Percentiles rank a stretch among this genome's conserved stretches.
Conservation (phyloP, 2,888 invertebrate species). For the Drosophila prolongata region DNA sequence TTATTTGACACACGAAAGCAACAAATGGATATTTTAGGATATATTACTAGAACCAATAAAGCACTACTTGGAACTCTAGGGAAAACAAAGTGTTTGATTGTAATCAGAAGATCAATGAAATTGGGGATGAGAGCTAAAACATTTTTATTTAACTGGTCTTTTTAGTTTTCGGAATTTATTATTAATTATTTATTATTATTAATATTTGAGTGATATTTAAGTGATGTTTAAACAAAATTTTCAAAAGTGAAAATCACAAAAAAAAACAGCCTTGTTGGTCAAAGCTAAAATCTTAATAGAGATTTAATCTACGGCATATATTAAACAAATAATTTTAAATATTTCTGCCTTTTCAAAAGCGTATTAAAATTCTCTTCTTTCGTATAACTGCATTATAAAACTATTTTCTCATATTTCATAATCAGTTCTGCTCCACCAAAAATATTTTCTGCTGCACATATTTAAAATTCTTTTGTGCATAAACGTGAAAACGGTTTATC, state of each 20-base stretch:
- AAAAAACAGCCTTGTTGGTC: too few species aligned
- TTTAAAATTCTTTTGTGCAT: conserved; percentile 34
- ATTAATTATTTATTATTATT: too few species aligned
- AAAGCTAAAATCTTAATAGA: background rate
- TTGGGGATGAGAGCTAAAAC: too few species aligned
- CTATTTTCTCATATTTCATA: background rate
- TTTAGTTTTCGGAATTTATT: too few species aligned
- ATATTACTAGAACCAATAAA: conserved; percentile 55
- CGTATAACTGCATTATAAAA: background rate
- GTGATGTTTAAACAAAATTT: too few species aligned
- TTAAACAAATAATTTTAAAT: background rate
- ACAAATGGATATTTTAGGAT: conserved; percentile 50
- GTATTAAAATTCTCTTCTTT: background rate
- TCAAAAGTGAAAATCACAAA: too few species aligned
- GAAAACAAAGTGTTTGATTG: conserved; percentile 5
- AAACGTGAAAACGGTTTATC: conserved; percentile 56
- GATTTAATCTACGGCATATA: too few species aligned
- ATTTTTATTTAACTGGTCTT: too few species aligned
- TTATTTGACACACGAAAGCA: conserved; percentile 64
- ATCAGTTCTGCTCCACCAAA: background rate
- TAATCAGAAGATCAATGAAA: too few species aligned
- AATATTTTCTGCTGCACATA: background rate
- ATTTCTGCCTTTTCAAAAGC: background rate
- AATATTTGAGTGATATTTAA: too few species aligned
- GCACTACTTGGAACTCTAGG: conserved; percentile 50